phyloP scores from a whole-genome alignment of 2,888 invertebrate genomes.

The Ichneumoninae sp. region DNA sequence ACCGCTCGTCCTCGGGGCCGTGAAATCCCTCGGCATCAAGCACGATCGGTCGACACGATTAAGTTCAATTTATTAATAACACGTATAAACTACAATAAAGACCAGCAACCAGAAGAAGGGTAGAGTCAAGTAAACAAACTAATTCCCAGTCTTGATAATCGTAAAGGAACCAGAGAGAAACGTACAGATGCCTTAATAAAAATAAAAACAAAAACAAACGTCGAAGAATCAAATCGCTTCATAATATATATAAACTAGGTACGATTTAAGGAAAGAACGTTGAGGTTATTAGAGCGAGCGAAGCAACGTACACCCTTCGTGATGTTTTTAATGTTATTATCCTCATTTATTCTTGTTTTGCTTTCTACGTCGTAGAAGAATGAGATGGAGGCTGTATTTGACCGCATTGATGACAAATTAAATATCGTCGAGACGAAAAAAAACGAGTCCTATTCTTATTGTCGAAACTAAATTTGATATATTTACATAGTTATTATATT shows the following conservation, averaged over 20 bases:
- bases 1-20: slow-evolving; percentile 32
- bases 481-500: slow-evolving; percentile 76
- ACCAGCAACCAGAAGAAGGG: slow-evolving; percentile 8
- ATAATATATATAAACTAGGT: slow-evolving; percentile 67
- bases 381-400: slow-evolving; percentile 68
- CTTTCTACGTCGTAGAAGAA: slow-evolving; percentile 61
- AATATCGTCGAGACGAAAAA: slow-evolving; percentile 52
- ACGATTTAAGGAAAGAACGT: slow-evolving; percentile 52
- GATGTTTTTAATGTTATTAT: slow-evolving; percentile 75
- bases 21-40: neutral
- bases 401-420: slow-evolving; percentile 35
- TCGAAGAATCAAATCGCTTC: slow-evolving; percentile 74
- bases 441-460: slow-evolving; percentile 69
- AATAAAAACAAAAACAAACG: slow-evolving; percentile 34
- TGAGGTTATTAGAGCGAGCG: slow-evolving; percentile 69
- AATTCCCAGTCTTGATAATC: slow-evolving; percentile 28
- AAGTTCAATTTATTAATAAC: slow-evolving; percentile 36
- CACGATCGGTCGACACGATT: slow-evolving; percentile 38
- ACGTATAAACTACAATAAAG: slow-evolving; percentile 32
- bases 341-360: slow-evolving; percentile 78
- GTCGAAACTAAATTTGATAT: slow-evolving; percentile 74
- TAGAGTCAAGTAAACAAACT: slow-evolving; percentile 17
- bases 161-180: slow-evolving; percentile 39
- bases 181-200: slow-evolving; percentile 71
- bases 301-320: slow-evolving; percentile 71